Conservation (phyloP, 2,797 vertebrate species). For the Rhinatrema bivittatum region DNA sequence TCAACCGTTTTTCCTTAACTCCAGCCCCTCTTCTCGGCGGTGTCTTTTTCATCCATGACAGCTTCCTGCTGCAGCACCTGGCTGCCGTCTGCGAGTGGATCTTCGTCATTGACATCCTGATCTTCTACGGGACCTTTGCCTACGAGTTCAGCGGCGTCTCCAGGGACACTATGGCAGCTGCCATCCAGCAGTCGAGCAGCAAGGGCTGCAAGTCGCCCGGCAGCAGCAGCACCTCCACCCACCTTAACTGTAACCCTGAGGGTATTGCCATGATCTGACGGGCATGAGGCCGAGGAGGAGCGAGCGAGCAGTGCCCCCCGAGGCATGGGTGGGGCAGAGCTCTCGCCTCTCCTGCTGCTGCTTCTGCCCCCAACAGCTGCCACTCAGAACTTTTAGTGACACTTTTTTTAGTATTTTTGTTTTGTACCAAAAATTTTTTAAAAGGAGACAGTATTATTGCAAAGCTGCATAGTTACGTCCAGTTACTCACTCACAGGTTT, state of each 20-base stretch:
- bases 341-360: neutral
- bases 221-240: conserved; percentile 76
- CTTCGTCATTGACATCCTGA: conserved; percentile 88
- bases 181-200: conserved; percentile 61
- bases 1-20: conserved; percentile 59
- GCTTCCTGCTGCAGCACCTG: conserved; percentile 82
- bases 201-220: conserved; percentile 81
- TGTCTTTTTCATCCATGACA: conserved; percentile 90
- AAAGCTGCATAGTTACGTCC: too few relatives aligned
- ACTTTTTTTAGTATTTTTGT: conserved; percentile 15
- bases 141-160: conserved; percentile 92
- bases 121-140: conserved; percentile 95
- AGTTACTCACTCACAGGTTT: too few relatives aligned
- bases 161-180: conserved; percentile 82
- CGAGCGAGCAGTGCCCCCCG: neutral
- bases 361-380: neutral
- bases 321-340: neutral
- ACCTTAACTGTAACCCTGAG: conserved; percentile 81
- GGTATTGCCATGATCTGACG: conserved; percentile 77
- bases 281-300: neutral
- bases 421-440: conserved; percentile 39
- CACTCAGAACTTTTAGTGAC: conserved; percentile 12
- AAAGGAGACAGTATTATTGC: neutral
- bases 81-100: conserved; percentile 94
- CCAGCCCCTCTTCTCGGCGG: conserved; percentile 57